Evolutionary conservation across 2,113 vertebrate genomes (phyloP), one percentile per base, ranked within the genome.

Genomic region (Sphyrna mokarran): DNA sequence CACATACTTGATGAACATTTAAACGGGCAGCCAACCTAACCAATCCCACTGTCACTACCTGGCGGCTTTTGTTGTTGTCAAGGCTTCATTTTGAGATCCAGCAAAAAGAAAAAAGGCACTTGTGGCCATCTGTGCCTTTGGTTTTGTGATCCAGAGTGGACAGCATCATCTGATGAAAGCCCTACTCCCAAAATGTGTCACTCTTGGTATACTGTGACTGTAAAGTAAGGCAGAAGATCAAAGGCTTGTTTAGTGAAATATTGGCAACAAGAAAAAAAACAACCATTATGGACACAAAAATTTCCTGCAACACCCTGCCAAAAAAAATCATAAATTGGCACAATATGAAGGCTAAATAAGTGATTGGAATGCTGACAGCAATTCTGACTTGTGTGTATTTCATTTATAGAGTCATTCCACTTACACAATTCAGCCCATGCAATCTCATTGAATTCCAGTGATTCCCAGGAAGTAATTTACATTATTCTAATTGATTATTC

Each of bases 61-160:
- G 68, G 94, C 33, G 29, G 37, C 66, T 95, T 83, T 83, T 83
- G 26, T 70, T 94, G 69, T 48, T 23, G 2, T 6, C 26, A 72
- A 76, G 70, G 69, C 26, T 95, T 72, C 40, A 76, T 26, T 95
- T 70, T 72, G 43, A 72, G 94, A 48, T 76, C 40, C 37, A 95
- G 40, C 20, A 95, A 95, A 95, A 95, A 69, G 95, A 97, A 96
- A 97, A 98, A 98, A 98, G 98, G 98, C 98, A 98, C 98, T 98
- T 98, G 96, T 97, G 98, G 98, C 97, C 98, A 96, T 96, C 98
- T 96, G 97, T 96, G 97, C 96, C 97, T 97, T 95, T 96, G 95
- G 97, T 96, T 97, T 97, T 96, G 97, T 96, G 97, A 96, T 95
- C 63, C 40, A 26, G 23, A 72, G 94, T 26, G 69, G 40, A 72